These are phyloP conservation scores for Dinomys branickii DNA, from an alignment of 2,113 vertebrate genomes.

Conservation along the genomic window DNA sequence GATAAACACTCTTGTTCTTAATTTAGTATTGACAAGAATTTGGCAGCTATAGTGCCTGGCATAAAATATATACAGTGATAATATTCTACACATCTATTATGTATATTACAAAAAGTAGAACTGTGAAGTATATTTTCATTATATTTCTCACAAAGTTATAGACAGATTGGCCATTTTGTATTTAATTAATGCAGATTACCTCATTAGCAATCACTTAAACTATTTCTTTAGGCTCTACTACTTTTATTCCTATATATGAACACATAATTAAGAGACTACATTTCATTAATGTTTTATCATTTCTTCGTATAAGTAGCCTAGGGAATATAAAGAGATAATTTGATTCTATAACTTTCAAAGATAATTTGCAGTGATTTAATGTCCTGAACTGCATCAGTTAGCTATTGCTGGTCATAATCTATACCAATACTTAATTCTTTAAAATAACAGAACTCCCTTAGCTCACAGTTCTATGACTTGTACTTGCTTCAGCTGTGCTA, in stretches of 20 bases:
- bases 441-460: not conserved
- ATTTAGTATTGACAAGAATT: constrained; percentile 60
- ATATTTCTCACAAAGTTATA: constrained; percentile 32
- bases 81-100: constrained; percentile 54
- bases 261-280: constrained; percentile 3
- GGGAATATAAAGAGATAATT: not conserved
- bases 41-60: not conserved
- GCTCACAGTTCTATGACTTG: not conserved
- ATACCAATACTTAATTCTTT: not conserved
- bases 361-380: not conserved
- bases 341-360: not conserved
- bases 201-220: constrained; percentile 19
- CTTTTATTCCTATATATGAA: not conserved
- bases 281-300: constrained; percentile 44
- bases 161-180: constrained; percentile 56
- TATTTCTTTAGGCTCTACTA: not conserved
- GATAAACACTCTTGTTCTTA: constrained; percentile 6
- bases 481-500: not conserved
- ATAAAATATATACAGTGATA: constrained; percentile 44
- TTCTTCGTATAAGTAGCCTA: not conserved
- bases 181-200: constrained; percentile 52
- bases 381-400: not conserved
- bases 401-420: not conserved
- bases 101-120: constrained; percentile 28
- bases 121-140: constrained; percentile 42